Percentiles rank a stretch among this genome's conserved stretches.
Evolutionary conservation across 2,797 vertebrate species (phyloP).

Genomic region (Pogonophryne albipinna): DNA sequence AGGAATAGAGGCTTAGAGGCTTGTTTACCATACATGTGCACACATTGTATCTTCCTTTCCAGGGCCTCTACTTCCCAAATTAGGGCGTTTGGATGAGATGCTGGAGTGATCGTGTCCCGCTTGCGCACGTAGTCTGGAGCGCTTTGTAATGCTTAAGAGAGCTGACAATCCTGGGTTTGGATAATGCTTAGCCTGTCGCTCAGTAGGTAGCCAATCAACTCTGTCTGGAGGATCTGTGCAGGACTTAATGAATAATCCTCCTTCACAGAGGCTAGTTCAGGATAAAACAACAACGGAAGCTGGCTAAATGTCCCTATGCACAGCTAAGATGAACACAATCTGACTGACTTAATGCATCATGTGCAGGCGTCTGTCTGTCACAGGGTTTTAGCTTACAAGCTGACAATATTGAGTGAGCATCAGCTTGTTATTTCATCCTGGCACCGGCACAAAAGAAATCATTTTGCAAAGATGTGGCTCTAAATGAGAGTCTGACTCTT

Average conservation of each 20-base stretch:
- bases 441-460: background rate
- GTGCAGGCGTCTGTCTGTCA: background rate
- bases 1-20: conserved; percentile 45
- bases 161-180: conserved; percentile 42
- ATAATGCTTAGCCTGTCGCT: conserved; percentile 32
- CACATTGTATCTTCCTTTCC: background rate
- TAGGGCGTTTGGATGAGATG: background rate
- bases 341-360: background rate
- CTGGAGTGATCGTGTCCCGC: background rate
- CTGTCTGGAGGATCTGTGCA: conserved; percentile 37
- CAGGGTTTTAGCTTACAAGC: conserved; percentile 1
- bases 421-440: background rate
- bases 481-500: conserved; percentile 1
- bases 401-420: background rate
- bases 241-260: conserved; percentile 12
- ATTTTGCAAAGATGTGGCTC: background rate
- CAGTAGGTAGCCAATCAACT: conserved; percentile 51
- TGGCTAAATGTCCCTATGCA: background rate
- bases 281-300: background rate
- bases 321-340: background rate
- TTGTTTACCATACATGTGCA: conserved; percentile 43
- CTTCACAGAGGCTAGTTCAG: conserved; percentile 1
- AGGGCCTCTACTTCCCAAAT: background rate
- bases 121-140: conserved; percentile 6
- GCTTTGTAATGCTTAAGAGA: conserved; percentile 10